Evolutionary conservation across 2,888 invertebrate species (phyloP).

Genomic region (Ophraella communa): DNA sequence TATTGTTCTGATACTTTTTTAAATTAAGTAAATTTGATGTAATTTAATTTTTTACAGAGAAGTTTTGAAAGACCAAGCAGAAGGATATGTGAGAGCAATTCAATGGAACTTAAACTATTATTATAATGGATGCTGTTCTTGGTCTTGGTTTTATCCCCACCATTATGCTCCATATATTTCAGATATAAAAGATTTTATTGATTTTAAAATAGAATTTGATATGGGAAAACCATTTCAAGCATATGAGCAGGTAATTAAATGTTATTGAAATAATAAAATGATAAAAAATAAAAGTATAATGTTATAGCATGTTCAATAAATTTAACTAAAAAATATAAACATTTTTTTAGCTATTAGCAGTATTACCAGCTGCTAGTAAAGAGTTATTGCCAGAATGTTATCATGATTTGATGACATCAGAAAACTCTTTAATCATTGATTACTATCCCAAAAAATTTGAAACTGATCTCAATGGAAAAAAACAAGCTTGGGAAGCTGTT

Average conservation of each 20-base stretch:
- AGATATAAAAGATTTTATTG: constrained; percentile 83
- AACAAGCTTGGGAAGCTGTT: constrained; percentile 95
- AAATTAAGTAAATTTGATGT: no score
- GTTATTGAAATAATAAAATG: neutral
- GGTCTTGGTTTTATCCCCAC: constrained; percentile 98
- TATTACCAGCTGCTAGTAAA: constrained; percentile 86
- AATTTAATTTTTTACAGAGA: constrained; percentile 64
- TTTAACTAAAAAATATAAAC: neutral
- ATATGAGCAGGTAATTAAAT: constrained; percentile 76
- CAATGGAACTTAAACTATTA: constrained; percentile 98
- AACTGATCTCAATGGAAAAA: constrained; percentile 95
- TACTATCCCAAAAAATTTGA: constrained; percentile 92
- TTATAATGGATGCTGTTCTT: constrained; percentile 94
- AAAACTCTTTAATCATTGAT: constrained; percentile 81
- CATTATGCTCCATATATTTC: constrained; percentile 98
- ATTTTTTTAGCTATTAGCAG: constrained; percentile 74
- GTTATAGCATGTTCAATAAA: neutral
- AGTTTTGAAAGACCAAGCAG: constrained; percentile 80
- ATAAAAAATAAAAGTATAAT: neutral
- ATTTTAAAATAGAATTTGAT: constrained; percentile 77
- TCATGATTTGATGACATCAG: constrained; percentile 77
- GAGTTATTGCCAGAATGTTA: constrained; percentile 78
- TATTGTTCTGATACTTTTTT: no score
- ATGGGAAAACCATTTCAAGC: constrained; percentile 88
- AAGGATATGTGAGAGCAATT: constrained; percentile 89